phyloP scores from a whole-genome alignment of 2,113 vertebrate species.

The Podarcis muralis region DNA sequence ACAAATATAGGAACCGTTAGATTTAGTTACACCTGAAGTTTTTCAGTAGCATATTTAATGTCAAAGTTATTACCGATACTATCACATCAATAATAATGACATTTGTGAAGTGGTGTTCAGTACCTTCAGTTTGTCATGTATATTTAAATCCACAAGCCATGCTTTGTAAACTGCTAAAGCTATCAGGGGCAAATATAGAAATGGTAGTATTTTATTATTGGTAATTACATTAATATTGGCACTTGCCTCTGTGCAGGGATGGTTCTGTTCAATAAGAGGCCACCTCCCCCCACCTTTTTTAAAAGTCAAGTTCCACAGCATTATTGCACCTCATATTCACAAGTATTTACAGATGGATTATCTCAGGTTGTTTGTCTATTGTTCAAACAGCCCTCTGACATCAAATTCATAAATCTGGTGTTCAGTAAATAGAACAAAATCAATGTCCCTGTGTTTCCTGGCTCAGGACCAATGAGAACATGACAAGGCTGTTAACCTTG shows the following conservation, averaged over 20 bases:
- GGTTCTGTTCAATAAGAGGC: not conserved
- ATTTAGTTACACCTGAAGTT: not conserved
- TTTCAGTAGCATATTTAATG: not conserved
- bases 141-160: not conserved
- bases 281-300: too few relatives aligned
- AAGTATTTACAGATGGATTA: not conserved
- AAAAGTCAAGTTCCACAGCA: not conserved
- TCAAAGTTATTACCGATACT: not conserved
- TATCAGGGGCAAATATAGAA: not conserved
- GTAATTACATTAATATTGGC: not conserved
- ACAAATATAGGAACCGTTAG: not conserved
- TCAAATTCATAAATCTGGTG: slow-evolving; percentile 1
- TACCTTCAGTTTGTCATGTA: not conserved
- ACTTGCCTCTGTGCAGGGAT: not conserved
- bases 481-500: slow-evolving; percentile 18
- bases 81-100: not conserved
- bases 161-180: not conserved
- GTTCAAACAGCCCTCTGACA: slow-evolving; percentile 21
- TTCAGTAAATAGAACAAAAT: slow-evolving; percentile 22
- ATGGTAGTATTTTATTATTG: not conserved
- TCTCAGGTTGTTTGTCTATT: slow-evolving; percentile 7
- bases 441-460: slow-evolving; percentile 16
- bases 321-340: not conserved
- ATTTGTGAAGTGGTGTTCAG: not conserved
- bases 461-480: not conserved